Conservation (phyloP, 2,888 invertebrate species). For the Drosophila mercatorum region DNA sequence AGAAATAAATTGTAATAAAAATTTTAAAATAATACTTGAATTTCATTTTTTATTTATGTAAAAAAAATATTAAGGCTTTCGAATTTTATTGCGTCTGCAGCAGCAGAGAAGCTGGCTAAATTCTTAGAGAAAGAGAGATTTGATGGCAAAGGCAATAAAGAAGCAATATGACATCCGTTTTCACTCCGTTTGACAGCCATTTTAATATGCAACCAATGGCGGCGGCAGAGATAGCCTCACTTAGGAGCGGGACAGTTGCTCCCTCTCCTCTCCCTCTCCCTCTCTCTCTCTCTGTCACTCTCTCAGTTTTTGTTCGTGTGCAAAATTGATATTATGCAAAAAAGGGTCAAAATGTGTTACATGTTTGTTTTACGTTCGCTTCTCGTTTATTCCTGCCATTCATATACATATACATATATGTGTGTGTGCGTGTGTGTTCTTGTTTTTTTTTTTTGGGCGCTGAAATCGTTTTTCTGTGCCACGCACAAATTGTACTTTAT, state of each 20-base stretch:
- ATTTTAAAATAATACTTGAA: not conserved
- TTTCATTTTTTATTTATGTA: not conserved
- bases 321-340: slow-evolving; percentile 57
- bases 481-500: slow-evolving; percentile 72
- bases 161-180: slow-evolving; percentile 61
- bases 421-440: not conserved
- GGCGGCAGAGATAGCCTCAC: slow-evolving; percentile 1
- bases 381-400: slow-evolving; percentile 27
- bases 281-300: too few relatives aligned
- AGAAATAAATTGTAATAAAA: too few relatives aligned
- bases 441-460: not conserved
- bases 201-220: slow-evolving; percentile 67
- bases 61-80: not conserved
- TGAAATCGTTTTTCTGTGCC: slow-evolving; percentile 21
- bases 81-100: slow-evolving; percentile 16
- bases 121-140: slow-evolving; percentile 9
- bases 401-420: not conserved
- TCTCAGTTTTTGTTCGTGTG: slow-evolving; percentile 6
- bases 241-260: slow-evolving; percentile 17
- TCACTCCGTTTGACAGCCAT: slow-evolving; percentile 71
- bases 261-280: not conserved
- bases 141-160: slow-evolving; percentile 42
- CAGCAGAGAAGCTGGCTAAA: slow-evolving; percentile 6
- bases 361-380: slow-evolving; percentile 39
- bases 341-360: slow-evolving; percentile 70